Base-by-base conservation (phyloP, 2,888 invertebrate species). In the Apamea monoglypha region DNA sequence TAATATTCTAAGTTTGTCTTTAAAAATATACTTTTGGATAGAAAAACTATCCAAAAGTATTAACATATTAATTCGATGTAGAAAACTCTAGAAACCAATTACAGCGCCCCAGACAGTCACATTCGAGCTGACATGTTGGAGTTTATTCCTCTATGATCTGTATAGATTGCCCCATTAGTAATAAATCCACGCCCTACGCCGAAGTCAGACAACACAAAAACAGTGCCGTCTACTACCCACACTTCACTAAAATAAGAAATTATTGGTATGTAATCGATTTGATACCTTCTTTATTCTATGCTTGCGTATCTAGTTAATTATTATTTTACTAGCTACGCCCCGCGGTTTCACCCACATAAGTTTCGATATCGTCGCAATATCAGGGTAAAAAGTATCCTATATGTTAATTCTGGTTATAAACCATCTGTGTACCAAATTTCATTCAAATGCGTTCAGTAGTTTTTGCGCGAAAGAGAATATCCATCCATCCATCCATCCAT, bases 51-150 rank as follows among this genome's bases (percentile, higher is more conserved):
- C 56, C 63, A 72, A 76, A 80, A 6, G 53, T 67, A 83, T 83
- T 80, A 80, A 76, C 61, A 81, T 77, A 78, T 69, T 83, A 88
- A 84, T 83, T 90, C 64, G 66, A 56, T 53, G 70, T 50, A 79
- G 73, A 82, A 81, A 88, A 88, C 77, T 86, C 86, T 88, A 86
- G 89, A 91, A 90, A 89, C 87, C 86, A 92, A 91, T 92, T 92
- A 90, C 82, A 82, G 72, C 76, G 87, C 78, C 83, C 87, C 89
- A 89, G 91, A 90, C 90, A 86, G 87, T 80, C 87, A 86, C 87
- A 89, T 86, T 87, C 84, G 72, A 76, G 81, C 81, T 86, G 87
- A 85, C 85, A 83, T 87, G 87, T 80, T 71, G 61, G 59, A 80
- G 67, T 72, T 59, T 73, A 64, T 80, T 91, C 81, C 84, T 72